These are phyloP conservation scores for Acleris sparsana DNA, from an alignment of 2,888 invertebrate species.

Conservation along the genomic window DNA sequence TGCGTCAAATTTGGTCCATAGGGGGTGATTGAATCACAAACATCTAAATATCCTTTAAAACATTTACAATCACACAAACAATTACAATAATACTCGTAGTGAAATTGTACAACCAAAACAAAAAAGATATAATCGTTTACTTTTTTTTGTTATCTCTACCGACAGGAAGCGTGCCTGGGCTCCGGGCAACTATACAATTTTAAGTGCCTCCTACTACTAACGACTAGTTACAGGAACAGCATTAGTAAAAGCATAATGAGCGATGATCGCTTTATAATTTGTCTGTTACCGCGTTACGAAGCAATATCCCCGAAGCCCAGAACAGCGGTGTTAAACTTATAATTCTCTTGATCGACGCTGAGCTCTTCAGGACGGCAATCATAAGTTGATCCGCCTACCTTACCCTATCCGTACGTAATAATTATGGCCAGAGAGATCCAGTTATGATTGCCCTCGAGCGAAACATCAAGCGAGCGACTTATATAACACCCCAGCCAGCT, in stretches of 20 bases:
- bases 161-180: conserved; percentile 1
- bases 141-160: conserved; percentile 6
- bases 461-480: not conserved
- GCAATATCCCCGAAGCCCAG: too few relatives aligned
- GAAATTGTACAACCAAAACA: too few relatives aligned
- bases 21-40: too few relatives aligned
- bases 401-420: not conserved
- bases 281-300: conserved; percentile 17
- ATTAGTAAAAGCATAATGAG: conserved; percentile 15
- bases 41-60: too few relatives aligned
- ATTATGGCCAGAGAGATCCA: not conserved
- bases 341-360: too few relatives aligned
- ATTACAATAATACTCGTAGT: too few relatives aligned
- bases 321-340: too few relatives aligned
- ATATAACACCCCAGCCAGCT: conserved; percentile 22
- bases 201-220: not conserved
- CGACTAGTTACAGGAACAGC: conserved; percentile 7
- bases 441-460: not conserved
- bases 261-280: conserved; percentile 30
- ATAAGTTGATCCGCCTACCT: too few relatives aligned
- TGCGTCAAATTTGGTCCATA: too few relatives aligned
- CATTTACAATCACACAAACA: too few relatives aligned
- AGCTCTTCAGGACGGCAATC: too few relatives aligned
- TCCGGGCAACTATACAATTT: not conserved
- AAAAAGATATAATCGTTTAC: not conserved